Conservation (phyloP, 1,140 invertebrate genomes). For the Pseudomyrmex flavicornis region DNA sequence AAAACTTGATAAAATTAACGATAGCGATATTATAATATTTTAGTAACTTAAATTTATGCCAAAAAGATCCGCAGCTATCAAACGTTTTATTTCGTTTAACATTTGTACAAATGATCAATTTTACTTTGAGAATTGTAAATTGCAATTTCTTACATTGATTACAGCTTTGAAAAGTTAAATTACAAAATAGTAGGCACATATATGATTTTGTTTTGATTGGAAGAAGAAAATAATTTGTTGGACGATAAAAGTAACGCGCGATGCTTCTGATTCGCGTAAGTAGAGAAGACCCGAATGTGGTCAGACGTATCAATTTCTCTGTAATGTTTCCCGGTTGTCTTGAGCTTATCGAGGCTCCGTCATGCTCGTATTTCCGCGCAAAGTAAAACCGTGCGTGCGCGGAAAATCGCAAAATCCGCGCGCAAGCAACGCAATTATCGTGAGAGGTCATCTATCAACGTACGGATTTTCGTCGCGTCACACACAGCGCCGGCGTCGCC, state of each 20-base stretch:
- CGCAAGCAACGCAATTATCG: slow-evolving; percentile 49
- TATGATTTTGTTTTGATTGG: too few relatives aligned
- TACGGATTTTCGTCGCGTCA: slow-evolving; percentile 42
- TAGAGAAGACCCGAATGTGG: not conserved
- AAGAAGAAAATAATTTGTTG: too few relatives aligned
- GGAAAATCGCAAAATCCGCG: slow-evolving; percentile 38
- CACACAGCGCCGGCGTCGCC: not conserved
- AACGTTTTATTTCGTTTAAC: not conserved
- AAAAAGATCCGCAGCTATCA: too few relatives aligned
- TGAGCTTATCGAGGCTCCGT: not conserved
- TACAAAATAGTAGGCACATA: too few relatives aligned
- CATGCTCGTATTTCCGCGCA: not conserved
- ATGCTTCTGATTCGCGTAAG: slow-evolving; percentile 11
- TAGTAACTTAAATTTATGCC: too few relatives aligned
- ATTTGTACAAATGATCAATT: not conserved
- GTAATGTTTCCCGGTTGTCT: slow-evolving; percentile 18
- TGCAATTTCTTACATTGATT: too few relatives aligned
- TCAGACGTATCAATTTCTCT: slow-evolving; percentile 1
- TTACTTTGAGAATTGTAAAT: too few relatives aligned
- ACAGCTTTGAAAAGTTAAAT: too few relatives aligned
- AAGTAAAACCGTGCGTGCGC: not conserved
- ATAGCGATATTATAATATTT: not conserved
- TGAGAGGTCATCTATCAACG: slow-evolving; percentile 41
- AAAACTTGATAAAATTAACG: not conserved
- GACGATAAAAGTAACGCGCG: not conserved